Percentiles rank a stretch among this genome's conserved stretches.
Evolutionary conservation across 2,113 vertebrate genomes (phyloP).

Genomic region (Ochotona princeps): DNA sequence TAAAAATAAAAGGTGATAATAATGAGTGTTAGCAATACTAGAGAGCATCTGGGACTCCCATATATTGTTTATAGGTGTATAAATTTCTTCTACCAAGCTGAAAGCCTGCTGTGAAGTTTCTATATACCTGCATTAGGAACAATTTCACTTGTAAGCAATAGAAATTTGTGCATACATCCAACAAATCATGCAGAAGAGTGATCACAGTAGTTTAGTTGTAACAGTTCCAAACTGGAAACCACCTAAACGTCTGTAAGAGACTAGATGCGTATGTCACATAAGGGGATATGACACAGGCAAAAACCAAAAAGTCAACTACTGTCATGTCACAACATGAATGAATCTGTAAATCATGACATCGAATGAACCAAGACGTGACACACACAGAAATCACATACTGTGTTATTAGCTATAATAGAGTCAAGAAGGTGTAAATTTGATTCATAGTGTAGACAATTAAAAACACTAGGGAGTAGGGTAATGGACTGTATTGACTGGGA

Average conservation of each 20-base stretch:
- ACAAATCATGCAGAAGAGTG: not conserved
- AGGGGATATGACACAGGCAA: not conserved
- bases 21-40: not conserved
- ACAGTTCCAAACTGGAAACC: not conserved
- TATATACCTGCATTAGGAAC: not conserved
- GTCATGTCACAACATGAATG: not conserved
- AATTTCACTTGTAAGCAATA: not conserved
- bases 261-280: not conserved
- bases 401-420: not conserved
- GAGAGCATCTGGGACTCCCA: not conserved
- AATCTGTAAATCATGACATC: not conserved
- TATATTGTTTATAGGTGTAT: not conserved
- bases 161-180: not conserved
- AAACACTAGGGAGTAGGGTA: not conserved
- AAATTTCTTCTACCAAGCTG: not conserved
- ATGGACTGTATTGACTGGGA: not conserved
- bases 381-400: not conserved
- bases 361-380: not conserved
- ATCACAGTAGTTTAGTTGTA: not conserved
- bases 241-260: not conserved
- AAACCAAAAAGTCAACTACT: not conserved
- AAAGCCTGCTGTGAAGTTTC: not conserved
- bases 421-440: conserved; percentile 14
- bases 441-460: not conserved
- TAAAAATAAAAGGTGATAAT: not conserved